Percentiles rank a stretch among this genome's conserved stretches.
These are phyloP conservation scores for Loxodonta africana DNA, from an alignment of 2,113 vertebrate species.

Conservation along the genomic window DNA sequence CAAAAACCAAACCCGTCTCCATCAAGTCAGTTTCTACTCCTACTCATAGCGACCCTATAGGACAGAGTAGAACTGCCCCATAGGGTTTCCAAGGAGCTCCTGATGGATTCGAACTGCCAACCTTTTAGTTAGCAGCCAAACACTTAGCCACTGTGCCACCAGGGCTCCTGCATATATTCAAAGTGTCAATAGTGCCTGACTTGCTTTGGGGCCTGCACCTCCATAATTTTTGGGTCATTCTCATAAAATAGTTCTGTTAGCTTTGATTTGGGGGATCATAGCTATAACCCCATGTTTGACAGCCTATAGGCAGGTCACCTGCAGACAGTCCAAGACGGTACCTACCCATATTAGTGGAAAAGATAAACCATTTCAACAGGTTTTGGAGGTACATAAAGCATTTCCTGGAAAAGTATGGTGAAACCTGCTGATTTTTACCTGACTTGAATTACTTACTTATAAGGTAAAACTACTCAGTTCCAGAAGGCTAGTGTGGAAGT, in stretches of 20 bases:
- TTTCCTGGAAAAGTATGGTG: constrained; percentile 12
- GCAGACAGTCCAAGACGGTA: neutral
- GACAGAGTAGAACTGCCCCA: too few species aligned
- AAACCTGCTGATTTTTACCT: constrained; percentile 1
- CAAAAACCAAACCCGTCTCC: too few species aligned
- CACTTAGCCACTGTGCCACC: too few species aligned
- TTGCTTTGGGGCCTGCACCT: neutral
- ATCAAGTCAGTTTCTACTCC: too few species aligned
- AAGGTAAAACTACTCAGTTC: neutral
- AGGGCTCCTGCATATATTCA: neutral
- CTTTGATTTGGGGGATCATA: neutral
- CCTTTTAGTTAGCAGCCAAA: too few species aligned
- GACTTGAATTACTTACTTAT: neutral
- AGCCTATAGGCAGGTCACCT: neutral
- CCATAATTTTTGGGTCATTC: neutral
- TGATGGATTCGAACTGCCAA: too few species aligned
- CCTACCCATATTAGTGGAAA: constrained; percentile 38
- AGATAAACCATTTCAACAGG: constrained; percentile 57
- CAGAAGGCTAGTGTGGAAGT: neutral
- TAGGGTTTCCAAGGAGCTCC: too few species aligned
- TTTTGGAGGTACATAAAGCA: neutral
- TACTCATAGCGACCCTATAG: too few species aligned
- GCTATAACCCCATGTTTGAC: neutral
- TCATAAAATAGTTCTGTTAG: constrained; percentile 49
- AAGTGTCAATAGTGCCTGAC: neutral